phyloP scores from a whole-genome alignment of 1,140 invertebrate species.

The Ladona fulva region DNA sequence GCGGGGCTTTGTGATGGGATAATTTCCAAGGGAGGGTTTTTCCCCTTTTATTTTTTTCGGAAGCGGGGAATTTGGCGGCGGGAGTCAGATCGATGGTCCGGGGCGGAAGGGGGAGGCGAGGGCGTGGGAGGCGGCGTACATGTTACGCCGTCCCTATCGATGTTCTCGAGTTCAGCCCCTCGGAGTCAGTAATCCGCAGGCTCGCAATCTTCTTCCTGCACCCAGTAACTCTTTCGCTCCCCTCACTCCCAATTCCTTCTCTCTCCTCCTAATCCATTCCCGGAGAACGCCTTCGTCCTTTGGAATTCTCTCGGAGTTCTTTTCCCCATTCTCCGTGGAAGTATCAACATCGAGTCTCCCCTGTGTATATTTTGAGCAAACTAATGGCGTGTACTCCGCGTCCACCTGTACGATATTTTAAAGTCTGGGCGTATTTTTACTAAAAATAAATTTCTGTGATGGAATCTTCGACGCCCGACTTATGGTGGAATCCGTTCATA shows the following conservation, averaged over 20 bases:
- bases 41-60: background rate
- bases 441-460: too few relatives aligned
- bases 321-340: background rate
- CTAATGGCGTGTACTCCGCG: too few relatives aligned
- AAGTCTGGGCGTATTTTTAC: too few relatives aligned
- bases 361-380: too few relatives aligned
- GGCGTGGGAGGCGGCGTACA: background rate
- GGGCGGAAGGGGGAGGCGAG: background rate
- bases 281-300: background rate
- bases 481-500: too few relatives aligned
- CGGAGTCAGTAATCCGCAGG: background rate
- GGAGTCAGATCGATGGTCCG: background rate
- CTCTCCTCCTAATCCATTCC: background rate
- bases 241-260: background rate
- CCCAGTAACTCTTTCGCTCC: background rate
- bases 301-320: background rate
- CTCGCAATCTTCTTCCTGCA: conserved; percentile 3
- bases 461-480: too few relatives aligned
- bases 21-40: background rate
- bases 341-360: background rate
- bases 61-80: background rate
- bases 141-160: background rate
- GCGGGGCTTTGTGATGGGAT: background rate
- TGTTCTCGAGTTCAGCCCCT: background rate
- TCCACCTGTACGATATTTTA: too few relatives aligned